These are phyloP conservation scores for Tyrophagus putrescentiae DNA, from an alignment of 1,140 invertebrate species.

Conservation along the genomic window DNA sequence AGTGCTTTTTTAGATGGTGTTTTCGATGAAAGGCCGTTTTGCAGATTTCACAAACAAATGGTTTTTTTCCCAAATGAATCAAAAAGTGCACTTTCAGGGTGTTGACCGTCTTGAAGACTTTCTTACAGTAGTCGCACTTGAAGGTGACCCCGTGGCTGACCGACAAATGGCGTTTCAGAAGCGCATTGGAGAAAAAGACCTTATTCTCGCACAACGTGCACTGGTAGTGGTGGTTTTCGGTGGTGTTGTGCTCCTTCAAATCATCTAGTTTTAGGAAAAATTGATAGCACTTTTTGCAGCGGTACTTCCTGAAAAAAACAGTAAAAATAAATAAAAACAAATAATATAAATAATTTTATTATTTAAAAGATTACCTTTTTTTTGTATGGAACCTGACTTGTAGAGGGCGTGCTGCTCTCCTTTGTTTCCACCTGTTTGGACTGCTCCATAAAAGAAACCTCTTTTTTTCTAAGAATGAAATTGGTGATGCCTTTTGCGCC, in stretches of 20 bases:
- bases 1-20: slow-evolving; percentile 51
- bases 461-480: too few relatives aligned
- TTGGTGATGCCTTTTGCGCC: too few relatives aligned
- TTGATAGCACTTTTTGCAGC: slow-evolving; percentile 46
- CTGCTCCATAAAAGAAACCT: too few relatives aligned
- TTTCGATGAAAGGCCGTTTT: slow-evolving; percentile 49
- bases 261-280: slow-evolving; percentile 50
- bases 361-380: slow-evolving; percentile 30
- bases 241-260: slow-evolving; percentile 48
- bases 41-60: slow-evolving; percentile 49
- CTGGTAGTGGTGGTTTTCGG: slow-evolving; percentile 47
- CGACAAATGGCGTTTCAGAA: slow-evolving; percentile 47
- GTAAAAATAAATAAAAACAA: neutral
- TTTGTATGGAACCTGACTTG: slow-evolving; percentile 33
- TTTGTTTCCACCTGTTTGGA: too few relatives aligned
- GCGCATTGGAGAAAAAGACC: slow-evolving; percentile 50
- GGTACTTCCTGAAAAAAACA: slow-evolving; percentile 30
- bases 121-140: slow-evolving; percentile 45
- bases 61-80: slow-evolving; percentile 49
- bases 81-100: slow-evolving; percentile 48
- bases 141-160: slow-evolving; percentile 43
- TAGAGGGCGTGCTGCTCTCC: slow-evolving; percentile 35
- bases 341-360: slow-evolving; percentile 1
- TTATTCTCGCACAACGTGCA: slow-evolving; percentile 53
- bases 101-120: slow-evolving; percentile 51